Evolutionary conservation across 1,140 invertebrate genomes (phyloP).

Genomic region (Danaus plexippus): DNA sequence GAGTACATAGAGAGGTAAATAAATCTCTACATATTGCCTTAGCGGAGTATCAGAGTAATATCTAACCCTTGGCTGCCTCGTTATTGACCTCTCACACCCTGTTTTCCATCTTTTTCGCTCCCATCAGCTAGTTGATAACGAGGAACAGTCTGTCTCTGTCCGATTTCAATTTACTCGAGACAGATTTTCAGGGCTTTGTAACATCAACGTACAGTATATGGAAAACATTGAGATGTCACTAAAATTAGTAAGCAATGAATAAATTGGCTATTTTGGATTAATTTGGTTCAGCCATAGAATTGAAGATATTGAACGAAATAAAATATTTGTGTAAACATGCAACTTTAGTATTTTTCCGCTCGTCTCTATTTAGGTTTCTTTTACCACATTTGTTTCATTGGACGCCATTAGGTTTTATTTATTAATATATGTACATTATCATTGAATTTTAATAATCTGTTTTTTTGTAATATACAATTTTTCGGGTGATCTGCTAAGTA

Average conservation of each 20-base stretch:
- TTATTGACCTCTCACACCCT: slow-evolving; percentile 72
- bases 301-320: too few relatives aligned
- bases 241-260: too few relatives aligned
- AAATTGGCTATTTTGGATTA: too few relatives aligned
- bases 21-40: slow-evolving; percentile 67
- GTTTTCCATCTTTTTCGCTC: slow-evolving; percentile 39
- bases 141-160: slow-evolving; percentile 46
- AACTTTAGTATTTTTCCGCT: slow-evolving; percentile 1
- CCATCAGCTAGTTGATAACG: slow-evolving; percentile 14
- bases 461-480: slow-evolving; percentile 21
- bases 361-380: background rate
- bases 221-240: slow-evolving; percentile 20
- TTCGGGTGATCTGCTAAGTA: slow-evolving; percentile 26
- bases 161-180: slow-evolving; percentile 72
- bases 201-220: slow-evolving; percentile 47
- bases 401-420: too few relatives aligned
- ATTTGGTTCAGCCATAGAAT: too few relatives aligned
- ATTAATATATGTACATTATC: too few relatives aligned
- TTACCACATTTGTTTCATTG: too few relatives aligned
- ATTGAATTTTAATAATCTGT: background rate
- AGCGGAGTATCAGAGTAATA: slow-evolving; percentile 47
- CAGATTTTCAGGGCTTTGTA: slow-evolving; percentile 65
- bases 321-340: slow-evolving; percentile 1
- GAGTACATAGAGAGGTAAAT: slow-evolving; percentile 50
- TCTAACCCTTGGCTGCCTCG: slow-evolving; percentile 70